These are phyloP conservation scores for Drosophila kuntzei DNA, from an alignment of 2,888 invertebrate genomes.

Conservation along the genomic window DNA sequence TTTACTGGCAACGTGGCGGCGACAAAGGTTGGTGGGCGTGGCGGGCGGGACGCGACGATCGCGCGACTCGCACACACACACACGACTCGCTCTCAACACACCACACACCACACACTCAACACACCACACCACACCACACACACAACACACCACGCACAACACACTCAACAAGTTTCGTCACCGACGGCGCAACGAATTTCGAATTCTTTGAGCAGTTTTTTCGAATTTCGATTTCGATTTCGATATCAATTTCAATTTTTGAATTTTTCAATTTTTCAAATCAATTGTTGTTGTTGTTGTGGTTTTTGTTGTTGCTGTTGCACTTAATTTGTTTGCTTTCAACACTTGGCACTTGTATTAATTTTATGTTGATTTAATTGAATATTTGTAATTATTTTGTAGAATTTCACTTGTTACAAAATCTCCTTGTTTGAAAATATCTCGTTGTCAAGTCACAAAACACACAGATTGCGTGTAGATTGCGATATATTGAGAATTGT, in stretches of 20 bases:
- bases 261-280: neutral
- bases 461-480: slow-evolving; percentile 5
- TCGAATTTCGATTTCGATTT: slow-evolving; percentile 10
- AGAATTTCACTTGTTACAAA: slow-evolving; percentile 1
- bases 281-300: slow-evolving; percentile 2
- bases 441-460: slow-evolving; percentile 7
- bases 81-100: slow-evolving; percentile 10
- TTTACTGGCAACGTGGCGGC: slow-evolving; percentile 80
- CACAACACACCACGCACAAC: neutral
- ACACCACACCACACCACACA: slow-evolving; percentile 11
- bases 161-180: slow-evolving; percentile 63
- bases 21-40: slow-evolving; percentile 43
- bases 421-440: neutral
- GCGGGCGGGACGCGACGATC: slow-evolving; percentile 51
- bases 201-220: neutral
- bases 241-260: slow-evolving; percentile 14
- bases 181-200: slow-evolving; percentile 52
- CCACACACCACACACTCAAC: slow-evolving; percentile 22
- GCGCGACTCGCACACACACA: slow-evolving; percentile 33
- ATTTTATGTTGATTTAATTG: slow-evolving; percentile 14
- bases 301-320: slow-evolving; percentile 11
- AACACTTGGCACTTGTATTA: slow-evolving; percentile 53
- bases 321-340: slow-evolving; percentile 5
- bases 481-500: slow-evolving; percentile 36
- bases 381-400: slow-evolving; percentile 8